phyloP scores from a whole-genome alignment of 2,113 vertebrate genomes.

The Seriola aureovittata region DNA sequence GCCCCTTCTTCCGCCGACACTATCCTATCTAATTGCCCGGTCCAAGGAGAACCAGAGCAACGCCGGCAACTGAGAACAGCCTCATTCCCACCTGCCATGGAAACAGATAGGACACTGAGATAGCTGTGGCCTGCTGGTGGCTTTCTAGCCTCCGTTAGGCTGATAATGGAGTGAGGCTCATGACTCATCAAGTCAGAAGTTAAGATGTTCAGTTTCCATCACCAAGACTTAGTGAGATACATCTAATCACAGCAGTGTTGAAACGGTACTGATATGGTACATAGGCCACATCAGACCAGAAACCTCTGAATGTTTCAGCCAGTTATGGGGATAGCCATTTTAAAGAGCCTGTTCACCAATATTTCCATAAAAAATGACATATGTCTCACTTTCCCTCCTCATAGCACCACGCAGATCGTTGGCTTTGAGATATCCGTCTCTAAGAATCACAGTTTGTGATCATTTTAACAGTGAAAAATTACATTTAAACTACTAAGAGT shows the following conservation, averaged over 20 bases:
- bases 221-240: conserved; percentile 47
- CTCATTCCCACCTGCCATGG: conserved; percentile 85
- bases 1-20: conserved; percentile 62
- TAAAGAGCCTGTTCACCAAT: not conserved
- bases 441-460: not conserved
- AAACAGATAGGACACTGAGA: conserved; percentile 76
- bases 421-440: not conserved
- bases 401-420: not conserved
- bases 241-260: conserved; percentile 39
- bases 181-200: conserved; percentile 61
- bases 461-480: not conserved
- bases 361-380: not conserved
- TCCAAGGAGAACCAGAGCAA: conserved; percentile 49
- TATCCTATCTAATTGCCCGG: conserved; percentile 59
- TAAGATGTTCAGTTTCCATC: conserved; percentile 49
- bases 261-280: not conserved
- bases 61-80: conserved; percentile 74
- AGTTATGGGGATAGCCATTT: not conserved
- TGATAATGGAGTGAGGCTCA: conserved; percentile 70
- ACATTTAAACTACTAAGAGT: not conserved
- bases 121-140: conserved; percentile 55
- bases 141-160: conserved; percentile 47
- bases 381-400: not conserved
- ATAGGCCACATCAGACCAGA: not conserved
- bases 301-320: not conserved